Evolutionary conservation across 2,113 vertebrate genomes (phyloP).

Genomic region (Morone saxatilis): DNA sequence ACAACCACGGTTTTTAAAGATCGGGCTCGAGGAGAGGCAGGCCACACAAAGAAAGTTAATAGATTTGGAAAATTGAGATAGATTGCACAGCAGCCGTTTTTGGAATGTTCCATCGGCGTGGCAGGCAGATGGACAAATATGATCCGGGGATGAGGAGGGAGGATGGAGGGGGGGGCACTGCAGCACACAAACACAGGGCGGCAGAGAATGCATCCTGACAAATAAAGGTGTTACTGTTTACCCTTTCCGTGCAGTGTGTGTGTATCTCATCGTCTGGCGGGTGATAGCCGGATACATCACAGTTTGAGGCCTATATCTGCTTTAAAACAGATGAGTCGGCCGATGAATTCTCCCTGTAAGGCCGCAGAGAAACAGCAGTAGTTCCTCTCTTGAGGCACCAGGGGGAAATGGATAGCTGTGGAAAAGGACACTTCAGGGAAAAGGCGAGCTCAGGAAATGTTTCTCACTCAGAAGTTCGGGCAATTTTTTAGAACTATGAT

Average conservation of each 20-base stretch:
- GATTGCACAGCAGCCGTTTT: slow-evolving; percentile 79
- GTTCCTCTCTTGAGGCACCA: slow-evolving; percentile 84
- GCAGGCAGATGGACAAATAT: slow-evolving; percentile 83
- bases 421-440: slow-evolving; percentile 78
- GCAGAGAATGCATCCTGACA: slow-evolving; percentile 62
- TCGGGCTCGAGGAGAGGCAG: slow-evolving; percentile 75
- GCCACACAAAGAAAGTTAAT: slow-evolving; percentile 85
- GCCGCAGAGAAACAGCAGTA: slow-evolving; percentile 62
- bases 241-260: slow-evolving; percentile 30
- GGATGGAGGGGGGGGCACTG: neutral
- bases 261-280: slow-evolving; percentile 32
- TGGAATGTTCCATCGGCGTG: slow-evolving; percentile 72
- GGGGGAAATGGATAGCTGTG: slow-evolving; percentile 88
- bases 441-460: slow-evolving; percentile 52
- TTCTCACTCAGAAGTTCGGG: slow-evolving; percentile 53
- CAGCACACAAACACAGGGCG: slow-evolving; percentile 37
- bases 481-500: slow-evolving; percentile 39
- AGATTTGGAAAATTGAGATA: slow-evolving; percentile 86
- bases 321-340: slow-evolving; percentile 26
- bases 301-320: slow-evolving; percentile 60
- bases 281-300: slow-evolving; percentile 57
- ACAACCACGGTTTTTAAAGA: slow-evolving; percentile 84
- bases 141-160: slow-evolving; percentile 67
- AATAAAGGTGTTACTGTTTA: slow-evolving; percentile 69
- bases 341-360: slow-evolving; percentile 44